These are phyloP conservation scores for Eulemur rufifrons DNA, from an alignment of 2,113 vertebrate species.

Conservation along the genomic window DNA sequence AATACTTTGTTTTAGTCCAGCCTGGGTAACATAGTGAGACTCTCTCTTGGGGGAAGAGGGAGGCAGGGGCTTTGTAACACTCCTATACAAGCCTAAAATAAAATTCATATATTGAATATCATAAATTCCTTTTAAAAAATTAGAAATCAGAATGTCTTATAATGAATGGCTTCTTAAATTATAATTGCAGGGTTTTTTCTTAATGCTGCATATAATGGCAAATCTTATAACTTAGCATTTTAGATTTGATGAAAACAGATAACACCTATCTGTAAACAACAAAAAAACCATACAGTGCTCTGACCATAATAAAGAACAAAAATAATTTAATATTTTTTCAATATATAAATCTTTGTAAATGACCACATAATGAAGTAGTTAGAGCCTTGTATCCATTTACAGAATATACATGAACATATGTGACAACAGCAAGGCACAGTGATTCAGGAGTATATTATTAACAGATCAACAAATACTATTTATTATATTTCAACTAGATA, in stretches of 20 bases:
- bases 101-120: background rate
- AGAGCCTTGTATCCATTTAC: background rate
- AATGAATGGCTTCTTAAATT: background rate
- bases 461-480: background rate
- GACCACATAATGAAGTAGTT: background rate
- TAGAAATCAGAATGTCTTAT: background rate
- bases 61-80: background rate
- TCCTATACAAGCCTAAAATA: background rate
- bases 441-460: background rate
- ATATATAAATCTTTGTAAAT: background rate
- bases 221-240: background rate
- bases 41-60: too few relatives aligned
- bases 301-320: conserved; percentile 20
- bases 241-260: background rate
- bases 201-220: background rate
- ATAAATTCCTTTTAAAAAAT: background rate
- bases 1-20: background rate
- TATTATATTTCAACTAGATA: background rate
- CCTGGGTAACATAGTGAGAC: too few relatives aligned
- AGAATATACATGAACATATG: background rate
- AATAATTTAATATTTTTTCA: conserved; percentile 3
- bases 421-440: background rate
- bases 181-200: background rate
- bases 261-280: background rate
- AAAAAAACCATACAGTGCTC: background rate